Base-by-base conservation (phyloP, 1,140 invertebrate genomes). In the Hylaeus volcanicus region DNA sequence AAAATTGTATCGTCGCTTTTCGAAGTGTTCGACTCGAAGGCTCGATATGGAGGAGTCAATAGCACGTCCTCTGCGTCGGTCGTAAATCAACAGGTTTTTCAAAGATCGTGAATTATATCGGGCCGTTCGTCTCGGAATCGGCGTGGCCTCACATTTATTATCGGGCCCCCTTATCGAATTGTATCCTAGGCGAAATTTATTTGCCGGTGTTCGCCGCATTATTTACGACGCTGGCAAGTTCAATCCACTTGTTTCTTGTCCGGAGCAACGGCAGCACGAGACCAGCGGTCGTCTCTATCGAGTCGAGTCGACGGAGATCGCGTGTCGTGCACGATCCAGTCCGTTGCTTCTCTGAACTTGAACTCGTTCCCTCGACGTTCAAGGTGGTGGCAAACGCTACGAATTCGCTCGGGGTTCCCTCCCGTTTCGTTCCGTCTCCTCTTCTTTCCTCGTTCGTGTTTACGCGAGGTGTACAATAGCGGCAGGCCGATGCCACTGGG, bases 301-400 rank as follows among this genome's bases (percentile, higher is more conserved):
- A 41, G 14, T 69, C 26, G 68, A 63, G 58, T 77, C 51, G 74
- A 15, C 43, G 69, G 43, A 56, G 64, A 74, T 79, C 74, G 76
- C 80, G 69, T 60, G 68, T 82, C 74, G 63, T 51, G 72, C 60
- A 65, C 60, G 72, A 87, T 76, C 69, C 69, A 71, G 58, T 55
- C 71, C 83, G 75, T 51, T 74, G 85, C 69, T 87, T 85, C 83
- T 86, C 43, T 89, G 88, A 91, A 89, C 89, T 90, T 90, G 88
- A 90, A 90, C 82, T 80, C 83, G 64, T 73, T 79, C 76, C 41
- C 4, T 43, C 9, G 5, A 26, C 58, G 63, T 43, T 71, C 68
- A 68, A 75, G 55, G 66, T 72, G 55, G 56, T 26, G 55, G 48
- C 45, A 15, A n/a, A 14, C 53, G 56, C 63, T 74, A 83, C 83